A percentile compares a stretch with the other conserved stretches of the same genome.
These are phyloP conservation scores for Lepisosteus oculatus DNA, from an alignment of 2,113 vertebrate genomes.

Conservation along the genomic window DNA sequence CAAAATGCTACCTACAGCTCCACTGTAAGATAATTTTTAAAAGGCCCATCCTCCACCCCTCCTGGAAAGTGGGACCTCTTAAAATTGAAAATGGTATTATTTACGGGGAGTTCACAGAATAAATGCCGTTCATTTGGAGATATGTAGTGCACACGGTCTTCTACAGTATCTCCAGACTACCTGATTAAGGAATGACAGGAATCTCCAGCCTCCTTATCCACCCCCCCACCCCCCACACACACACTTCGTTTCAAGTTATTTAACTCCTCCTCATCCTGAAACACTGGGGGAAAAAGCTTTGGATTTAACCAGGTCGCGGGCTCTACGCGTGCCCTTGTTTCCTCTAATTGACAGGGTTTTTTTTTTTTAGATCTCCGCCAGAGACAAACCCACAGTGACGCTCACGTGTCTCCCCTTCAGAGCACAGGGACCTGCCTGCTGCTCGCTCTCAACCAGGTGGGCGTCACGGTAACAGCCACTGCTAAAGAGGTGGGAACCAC, in stretches of 20 bases:
- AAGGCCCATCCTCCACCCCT: neutral
- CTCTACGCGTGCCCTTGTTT: neutral
- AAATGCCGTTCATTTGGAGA: neutral
- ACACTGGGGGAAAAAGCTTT: neutral
- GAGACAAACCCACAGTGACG: neutral
- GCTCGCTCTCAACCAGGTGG: conserved; percentile 6
- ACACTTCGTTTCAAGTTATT: no score
- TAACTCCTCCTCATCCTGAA: neutral
- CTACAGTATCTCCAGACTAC: neutral
- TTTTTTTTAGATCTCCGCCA: neutral
- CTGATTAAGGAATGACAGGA: neutral
- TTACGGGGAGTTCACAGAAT: neutral
- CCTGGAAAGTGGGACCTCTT: neutral
- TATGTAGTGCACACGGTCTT: neutral
- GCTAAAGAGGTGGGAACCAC: neutral
- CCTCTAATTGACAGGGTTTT: neutral
- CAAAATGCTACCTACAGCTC: no score
- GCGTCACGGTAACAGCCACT: neutral
- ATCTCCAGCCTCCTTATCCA: no score
- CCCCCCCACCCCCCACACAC: neutral
- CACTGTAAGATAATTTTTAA: neutral
- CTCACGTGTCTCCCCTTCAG: neutral
- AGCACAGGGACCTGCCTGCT: neutral
- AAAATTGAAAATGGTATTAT: neutral
- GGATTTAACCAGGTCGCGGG: conserved; percentile 4